Base-by-base conservation (phyloP, 2,797 vertebrate species). In the Rhynchonycteris naso region DNA sequence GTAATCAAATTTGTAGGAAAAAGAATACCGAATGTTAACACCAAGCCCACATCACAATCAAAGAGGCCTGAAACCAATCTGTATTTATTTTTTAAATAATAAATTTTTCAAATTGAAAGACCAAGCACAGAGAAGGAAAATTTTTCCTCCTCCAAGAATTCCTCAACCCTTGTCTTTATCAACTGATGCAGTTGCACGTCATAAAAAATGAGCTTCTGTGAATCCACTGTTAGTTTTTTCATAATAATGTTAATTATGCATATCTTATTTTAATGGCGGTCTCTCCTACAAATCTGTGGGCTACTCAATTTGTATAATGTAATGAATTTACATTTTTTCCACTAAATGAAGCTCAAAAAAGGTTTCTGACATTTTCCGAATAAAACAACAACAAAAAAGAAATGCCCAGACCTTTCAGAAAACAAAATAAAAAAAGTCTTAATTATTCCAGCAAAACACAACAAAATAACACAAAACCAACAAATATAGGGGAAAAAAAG, bases 171-270 rank as follows among this genome's bases (percentile, higher is more conserved):
- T 94, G 76, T 93, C 96, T 80, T 96, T 96, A 95, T 96, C 95
- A 61, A 90, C 82, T 91, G 97, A 89, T 97, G 98, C 28, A 94
- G 79, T 93, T 97, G 80, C 72, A 71, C 79, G 93, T 90, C 92
- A 93, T 94, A 75, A 96, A 95, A 97, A 97, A 96, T 94, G 81
- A 91, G 97, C 98, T 98, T 98, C 95, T 95, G 88, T 97, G 97
- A 98, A 98, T 97, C 97, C 97, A 96, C 95, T 98, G 96, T 97
- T 98, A 98, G 97, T 98, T 98, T 98, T 95, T 97, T 94, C 97
- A 97, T 97, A 98, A 97, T 97, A 98, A 97, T 98, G 95, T 97
- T 98, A 98, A 98, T 98, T 98, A 98, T 98, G 97, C 98, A 98
- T 96, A 97, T 98, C 97, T 97, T 97, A 98, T 98, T 97, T 95